phyloP scores from a whole-genome alignment of 2,113 vertebrate genomes.

The Serilophus lunatus region DNA sequence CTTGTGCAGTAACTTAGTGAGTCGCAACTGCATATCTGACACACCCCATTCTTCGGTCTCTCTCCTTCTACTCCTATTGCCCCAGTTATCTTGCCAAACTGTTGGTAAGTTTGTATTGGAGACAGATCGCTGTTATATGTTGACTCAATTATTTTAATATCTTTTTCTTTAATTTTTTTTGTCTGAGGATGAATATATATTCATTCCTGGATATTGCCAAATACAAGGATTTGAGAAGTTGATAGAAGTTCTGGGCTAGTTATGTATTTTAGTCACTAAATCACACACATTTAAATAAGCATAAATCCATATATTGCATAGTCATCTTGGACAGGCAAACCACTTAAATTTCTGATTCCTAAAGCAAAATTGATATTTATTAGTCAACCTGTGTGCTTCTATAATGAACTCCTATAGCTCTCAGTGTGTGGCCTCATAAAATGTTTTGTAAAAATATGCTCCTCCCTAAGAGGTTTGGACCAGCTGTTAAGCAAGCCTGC shows the following conservation, averaged over 20 bases:
- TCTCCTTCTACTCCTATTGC: background rate
- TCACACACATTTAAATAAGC: background rate
- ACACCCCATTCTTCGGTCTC: background rate
- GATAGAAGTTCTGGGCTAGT: background rate
- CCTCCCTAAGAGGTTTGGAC: slow-evolving; percentile 14
- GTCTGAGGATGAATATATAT: background rate
- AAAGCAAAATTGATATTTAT: slow-evolving; percentile 45
- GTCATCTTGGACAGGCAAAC: background rate
- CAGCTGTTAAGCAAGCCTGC: slow-evolving; percentile 35
- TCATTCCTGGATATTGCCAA: background rate
- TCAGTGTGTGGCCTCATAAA: slow-evolving; percentile 30
- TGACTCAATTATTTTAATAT: slow-evolving; percentile 10
- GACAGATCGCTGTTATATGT: background rate
- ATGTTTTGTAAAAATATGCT: slow-evolving; percentile 27
- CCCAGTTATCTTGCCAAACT: slow-evolving; percentile 24
- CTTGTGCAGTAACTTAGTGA: background rate
- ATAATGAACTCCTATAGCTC: slow-evolving; percentile 16
- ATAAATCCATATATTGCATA: background rate
- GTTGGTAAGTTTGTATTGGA: background rate
- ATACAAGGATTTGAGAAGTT: background rate
- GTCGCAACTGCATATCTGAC: background rate
- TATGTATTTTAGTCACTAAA: background rate
- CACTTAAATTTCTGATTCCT: slow-evolving; percentile 3
- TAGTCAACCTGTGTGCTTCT: slow-evolving; percentile 32
- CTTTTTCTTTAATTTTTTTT: background rate